phyloP scores from a whole-genome alignment of 2,888 invertebrate species.

The Apodemia duryi region DNA sequence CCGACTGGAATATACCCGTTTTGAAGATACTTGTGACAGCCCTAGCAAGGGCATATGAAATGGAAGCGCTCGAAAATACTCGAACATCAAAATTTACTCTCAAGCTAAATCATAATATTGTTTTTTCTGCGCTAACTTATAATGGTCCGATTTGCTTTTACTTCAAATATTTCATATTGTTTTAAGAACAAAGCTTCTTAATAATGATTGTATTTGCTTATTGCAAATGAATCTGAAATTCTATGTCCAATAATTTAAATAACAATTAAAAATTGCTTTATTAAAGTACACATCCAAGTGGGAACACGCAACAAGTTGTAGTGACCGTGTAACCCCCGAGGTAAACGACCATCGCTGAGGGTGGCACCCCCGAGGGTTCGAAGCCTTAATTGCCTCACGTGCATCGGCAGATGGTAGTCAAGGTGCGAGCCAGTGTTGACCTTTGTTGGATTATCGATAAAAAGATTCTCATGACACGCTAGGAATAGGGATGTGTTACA shows the following conservation, averaged over 20 bases:
- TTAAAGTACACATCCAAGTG: constrained; percentile 26
- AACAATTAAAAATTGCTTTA: not conserved
- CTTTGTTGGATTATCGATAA: constrained; percentile 55
- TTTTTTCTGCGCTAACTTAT: not conserved
- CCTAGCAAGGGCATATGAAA: not conserved
- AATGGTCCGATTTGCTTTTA: not conserved
- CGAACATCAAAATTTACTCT: not conserved
- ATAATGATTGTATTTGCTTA: too few species aligned
- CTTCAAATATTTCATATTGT: too few species aligned
- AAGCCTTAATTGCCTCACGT: constrained; percentile 71
- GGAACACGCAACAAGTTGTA: constrained; percentile 41
- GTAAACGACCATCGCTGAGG: constrained; percentile 71
- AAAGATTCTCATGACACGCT: constrained; percentile 27
- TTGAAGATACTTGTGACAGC: too few species aligned
- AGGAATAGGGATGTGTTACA: constrained; percentile 4
- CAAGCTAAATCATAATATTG: not conserved
- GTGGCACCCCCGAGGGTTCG: constrained; percentile 66
- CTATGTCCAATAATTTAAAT: too few species aligned
- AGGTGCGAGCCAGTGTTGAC: constrained; percentile 71
- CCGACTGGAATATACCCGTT: too few species aligned
- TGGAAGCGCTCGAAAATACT: not conserved
- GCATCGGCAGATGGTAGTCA: constrained; percentile 74
- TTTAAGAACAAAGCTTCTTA: too few species aligned
- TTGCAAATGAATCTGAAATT: too few species aligned
- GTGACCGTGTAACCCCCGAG: constrained; percentile 68